Evolutionary conservation across 1,140 invertebrate genomes (phyloP).

Genomic region (Panagrolaimus sp.): DNA sequence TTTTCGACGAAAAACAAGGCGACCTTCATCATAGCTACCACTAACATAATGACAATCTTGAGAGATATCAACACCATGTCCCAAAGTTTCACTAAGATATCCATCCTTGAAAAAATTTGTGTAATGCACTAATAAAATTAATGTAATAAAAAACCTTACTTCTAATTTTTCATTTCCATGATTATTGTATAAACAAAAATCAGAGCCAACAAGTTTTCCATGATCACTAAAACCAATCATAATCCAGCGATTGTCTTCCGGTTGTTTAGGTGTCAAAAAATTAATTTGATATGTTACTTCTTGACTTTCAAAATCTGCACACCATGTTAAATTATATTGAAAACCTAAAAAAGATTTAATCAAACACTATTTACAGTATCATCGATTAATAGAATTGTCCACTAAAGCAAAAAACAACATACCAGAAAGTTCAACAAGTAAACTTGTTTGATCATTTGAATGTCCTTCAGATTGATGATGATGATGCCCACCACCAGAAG

Average conservation of each 20-base stretch:
- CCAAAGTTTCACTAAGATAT: constrained; percentile 27
- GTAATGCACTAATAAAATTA: too few species aligned
- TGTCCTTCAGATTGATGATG: too few species aligned
- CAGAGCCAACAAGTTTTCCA: constrained; percentile 72
- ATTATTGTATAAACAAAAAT: constrained; percentile 70
- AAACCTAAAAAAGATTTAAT: too few species aligned
- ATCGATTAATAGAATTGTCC: too few species aligned
- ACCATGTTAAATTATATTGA: background rate
- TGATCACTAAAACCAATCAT: constrained; percentile 85
- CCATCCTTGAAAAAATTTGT: constrained; percentile 18
- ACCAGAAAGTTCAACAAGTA: too few species aligned
- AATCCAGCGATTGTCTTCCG: constrained; percentile 67
- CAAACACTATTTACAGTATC: too few species aligned
- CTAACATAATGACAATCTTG: constrained; percentile 71
- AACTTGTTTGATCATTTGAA: too few species aligned
- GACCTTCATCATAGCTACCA: background rate
- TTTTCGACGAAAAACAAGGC: constrained; percentile 72
- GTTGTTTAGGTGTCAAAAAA: background rate
- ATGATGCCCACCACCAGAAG: too few species aligned
- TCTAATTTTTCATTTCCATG: background rate
- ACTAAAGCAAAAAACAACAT: too few species aligned
- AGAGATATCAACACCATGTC: constrained; percentile 65
- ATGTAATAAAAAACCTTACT: too few species aligned
- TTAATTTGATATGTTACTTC: background rate
- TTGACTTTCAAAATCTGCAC: background rate